Evolutionary conservation across 2,888 invertebrate genomes (phyloP).

Genomic region (Chorisops tibialis): DNA sequence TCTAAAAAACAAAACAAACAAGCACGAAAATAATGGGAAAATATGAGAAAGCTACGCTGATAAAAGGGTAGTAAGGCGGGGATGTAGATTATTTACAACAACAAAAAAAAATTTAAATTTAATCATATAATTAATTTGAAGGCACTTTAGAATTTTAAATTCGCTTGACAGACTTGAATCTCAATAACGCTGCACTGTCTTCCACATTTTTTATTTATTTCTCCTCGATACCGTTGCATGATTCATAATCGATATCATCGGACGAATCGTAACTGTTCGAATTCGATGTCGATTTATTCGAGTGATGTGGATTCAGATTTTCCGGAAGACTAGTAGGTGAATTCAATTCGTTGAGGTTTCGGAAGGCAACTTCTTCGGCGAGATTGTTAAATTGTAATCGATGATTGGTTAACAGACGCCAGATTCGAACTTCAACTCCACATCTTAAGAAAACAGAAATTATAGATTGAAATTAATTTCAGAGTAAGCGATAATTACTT

Average conservation of each 20-base stretch:
- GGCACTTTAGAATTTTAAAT: constrained; percentile 25
- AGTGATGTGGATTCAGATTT: constrained; percentile 10
- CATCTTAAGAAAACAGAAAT: constrained; percentile 55
- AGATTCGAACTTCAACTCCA: constrained; percentile 78
- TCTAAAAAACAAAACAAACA: too few species aligned
- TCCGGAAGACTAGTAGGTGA: constrained; percentile 28
- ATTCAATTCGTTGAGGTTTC: constrained; percentile 27
- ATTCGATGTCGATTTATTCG: constrained; percentile 29
- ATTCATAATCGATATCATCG: constrained; percentile 43
- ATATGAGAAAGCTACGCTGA: too few species aligned
- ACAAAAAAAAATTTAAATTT: too few species aligned
- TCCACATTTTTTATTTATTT: constrained; percentile 6
- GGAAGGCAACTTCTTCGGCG: constrained; percentile 34
- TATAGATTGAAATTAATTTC: constrained; percentile 21
- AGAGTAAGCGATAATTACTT: constrained; percentile 55
- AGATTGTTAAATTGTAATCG: constrained; percentile 43
- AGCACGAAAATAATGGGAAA: too few species aligned
- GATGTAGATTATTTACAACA: too few species aligned
- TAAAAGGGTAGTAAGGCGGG: too few species aligned
- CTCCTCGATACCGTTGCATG: constrained; percentile 42
- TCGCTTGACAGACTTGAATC: not conserved
- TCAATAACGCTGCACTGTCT: not conserved
- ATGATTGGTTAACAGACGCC: constrained; percentile 73
- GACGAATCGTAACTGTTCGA: constrained; percentile 32
- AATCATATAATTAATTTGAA: constrained; percentile 10